Conservation (phyloP, 2,113 vertebrate species). For the Danio rerio region DNA sequence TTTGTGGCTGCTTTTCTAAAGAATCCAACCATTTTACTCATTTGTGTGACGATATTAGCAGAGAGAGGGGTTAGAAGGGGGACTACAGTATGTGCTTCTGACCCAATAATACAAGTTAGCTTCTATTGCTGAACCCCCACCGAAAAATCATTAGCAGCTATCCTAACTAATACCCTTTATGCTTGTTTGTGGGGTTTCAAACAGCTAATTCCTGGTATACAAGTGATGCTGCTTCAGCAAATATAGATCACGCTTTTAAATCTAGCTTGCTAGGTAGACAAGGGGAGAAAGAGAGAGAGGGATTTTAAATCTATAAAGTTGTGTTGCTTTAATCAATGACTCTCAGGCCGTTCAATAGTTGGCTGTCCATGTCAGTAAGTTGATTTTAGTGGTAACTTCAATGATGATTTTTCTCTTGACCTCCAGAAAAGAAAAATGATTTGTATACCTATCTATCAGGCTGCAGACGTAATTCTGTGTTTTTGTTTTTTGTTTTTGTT, state of each 20-base stretch:
- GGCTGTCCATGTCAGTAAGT: not conserved
- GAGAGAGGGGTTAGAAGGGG: not conserved
- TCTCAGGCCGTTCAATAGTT: slow-evolving; percentile 29
- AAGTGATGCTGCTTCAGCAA: not conserved
- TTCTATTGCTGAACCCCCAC: too few relatives aligned
- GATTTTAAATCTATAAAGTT: slow-evolving; percentile 4
- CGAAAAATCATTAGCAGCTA: not conserved
- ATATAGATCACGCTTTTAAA: not conserved
- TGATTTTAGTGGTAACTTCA: not conserved
- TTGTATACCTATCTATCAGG: too few relatives aligned
- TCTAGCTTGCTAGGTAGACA: not conserved
- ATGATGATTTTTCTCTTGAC: slow-evolving; percentile 8
- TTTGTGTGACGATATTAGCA: not conserved
- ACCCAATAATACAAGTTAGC: not conserved
- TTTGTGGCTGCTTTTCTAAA: slow-evolving; percentile 10
- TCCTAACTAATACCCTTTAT: not conserved
- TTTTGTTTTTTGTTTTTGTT: too few relatives aligned
- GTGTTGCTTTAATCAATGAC: slow-evolving; percentile 1
- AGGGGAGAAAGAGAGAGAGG: not conserved
- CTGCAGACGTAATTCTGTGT: too few relatives aligned
- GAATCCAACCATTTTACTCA: not conserved
- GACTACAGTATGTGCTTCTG: not conserved
- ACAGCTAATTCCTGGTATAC: not conserved
- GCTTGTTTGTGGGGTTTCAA: not conserved
- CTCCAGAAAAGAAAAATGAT: not conserved